Evolutionary conservation across 2,888 invertebrate species (phyloP).

Genomic region (Chesias legatella): DNA sequence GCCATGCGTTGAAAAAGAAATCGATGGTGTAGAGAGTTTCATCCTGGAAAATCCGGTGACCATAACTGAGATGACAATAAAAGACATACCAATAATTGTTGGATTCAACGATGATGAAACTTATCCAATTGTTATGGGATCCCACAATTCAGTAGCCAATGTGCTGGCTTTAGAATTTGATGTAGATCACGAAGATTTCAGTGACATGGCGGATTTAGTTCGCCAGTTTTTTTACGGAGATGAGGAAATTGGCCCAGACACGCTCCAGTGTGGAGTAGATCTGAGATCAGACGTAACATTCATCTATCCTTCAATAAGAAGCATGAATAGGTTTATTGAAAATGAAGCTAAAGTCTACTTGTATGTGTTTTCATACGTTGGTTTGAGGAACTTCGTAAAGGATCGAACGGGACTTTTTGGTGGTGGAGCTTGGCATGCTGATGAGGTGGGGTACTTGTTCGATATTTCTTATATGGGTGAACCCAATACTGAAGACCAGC

Average conservation of each 20-base stretch:
- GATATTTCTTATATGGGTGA: constrained; percentile 34
- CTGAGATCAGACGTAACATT: constrained; percentile 30
- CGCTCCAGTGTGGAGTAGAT: constrained; percentile 22
- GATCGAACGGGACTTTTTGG: constrained; percentile 30
- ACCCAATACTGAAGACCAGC: constrained; percentile 32
- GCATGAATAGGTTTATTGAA: constrained; percentile 38
- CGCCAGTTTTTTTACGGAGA: constrained; percentile 34
- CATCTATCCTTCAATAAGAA: constrained; percentile 29
- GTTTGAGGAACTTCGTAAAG: constrained; percentile 45
- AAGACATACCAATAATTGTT: too few species aligned
- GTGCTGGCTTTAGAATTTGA: constrained; percentile 13
- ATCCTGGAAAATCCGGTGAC: constrained; percentile 11
- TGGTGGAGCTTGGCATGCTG: constrained; percentile 39
- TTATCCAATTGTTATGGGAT: constrained; percentile 18
- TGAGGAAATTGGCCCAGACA: constrained; percentile 18
- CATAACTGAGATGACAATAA: too few species aligned
- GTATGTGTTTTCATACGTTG: constrained; percentile 51
- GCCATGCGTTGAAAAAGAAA: constrained; percentile 22
- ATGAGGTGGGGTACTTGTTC: constrained; percentile 46
- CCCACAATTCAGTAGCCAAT: constrained; percentile 7
- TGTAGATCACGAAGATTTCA: constrained; percentile 20
- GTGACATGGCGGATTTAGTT: constrained; percentile 24
- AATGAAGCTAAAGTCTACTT: constrained; percentile 38
- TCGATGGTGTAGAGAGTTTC: constrained; percentile 1
- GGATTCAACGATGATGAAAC: too few species aligned